Conservation (phyloP, 2,797 vertebrate species). For the Leptatherina wallacei region DNA sequence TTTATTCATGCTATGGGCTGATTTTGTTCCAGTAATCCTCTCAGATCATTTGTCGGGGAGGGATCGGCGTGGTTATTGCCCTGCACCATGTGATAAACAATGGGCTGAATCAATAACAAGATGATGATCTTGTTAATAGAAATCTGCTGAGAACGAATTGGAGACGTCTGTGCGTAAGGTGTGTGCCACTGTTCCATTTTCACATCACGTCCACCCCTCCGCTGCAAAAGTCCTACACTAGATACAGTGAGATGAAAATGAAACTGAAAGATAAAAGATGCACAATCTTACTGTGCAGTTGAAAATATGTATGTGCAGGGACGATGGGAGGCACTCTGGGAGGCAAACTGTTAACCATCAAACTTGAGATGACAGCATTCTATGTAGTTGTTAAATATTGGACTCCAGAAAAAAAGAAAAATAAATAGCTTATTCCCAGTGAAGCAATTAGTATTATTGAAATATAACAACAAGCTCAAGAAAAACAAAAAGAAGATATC, state of each 20-base stretch:
- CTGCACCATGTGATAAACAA: conserved; percentile 31
- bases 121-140: conserved; percentile 57
- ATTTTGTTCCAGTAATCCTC: conserved; percentile 39
- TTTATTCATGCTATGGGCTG: conserved; percentile 20
- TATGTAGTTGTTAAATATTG: conserved; percentile 47
- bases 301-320: conserved; percentile 48
- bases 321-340: conserved; percentile 38
- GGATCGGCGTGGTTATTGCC: conserved; percentile 27
- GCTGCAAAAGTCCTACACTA: conserved; percentile 37
- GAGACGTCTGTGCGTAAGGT: conserved; percentile 33
- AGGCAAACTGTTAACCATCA: conserved; percentile 52
- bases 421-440: conserved; percentile 50
- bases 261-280: conserved; percentile 61
- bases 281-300: conserved; percentile 32
- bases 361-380: conserved; percentile 64
- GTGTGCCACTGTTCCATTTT: conserved; percentile 24
- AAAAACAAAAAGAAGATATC: conserved; percentile 67
- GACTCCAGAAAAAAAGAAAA: conserved; percentile 50
- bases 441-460: conserved; percentile 69
- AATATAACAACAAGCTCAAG: conserved; percentile 55
- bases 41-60: conserved; percentile 32
- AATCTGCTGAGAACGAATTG: conserved; percentile 43
- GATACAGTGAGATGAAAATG: conserved; percentile 49
- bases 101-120: conserved; percentile 43
- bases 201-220: conserved; percentile 49